phyloP scores from a whole-genome alignment of 2,888 invertebrate species.

The Lampropteryx suffumata region DNA sequence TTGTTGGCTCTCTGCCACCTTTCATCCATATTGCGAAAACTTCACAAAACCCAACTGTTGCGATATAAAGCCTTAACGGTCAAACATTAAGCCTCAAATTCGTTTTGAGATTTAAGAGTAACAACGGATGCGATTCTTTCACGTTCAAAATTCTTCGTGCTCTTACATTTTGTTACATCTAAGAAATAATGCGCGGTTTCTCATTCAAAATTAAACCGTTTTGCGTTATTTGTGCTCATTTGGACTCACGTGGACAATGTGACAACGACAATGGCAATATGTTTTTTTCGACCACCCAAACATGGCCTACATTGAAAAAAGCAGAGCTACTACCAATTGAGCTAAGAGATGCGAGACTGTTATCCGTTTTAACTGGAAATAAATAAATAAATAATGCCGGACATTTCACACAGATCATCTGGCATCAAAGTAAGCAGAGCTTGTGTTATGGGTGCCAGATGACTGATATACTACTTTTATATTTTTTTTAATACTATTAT shows the following conservation, averaged over 20 bases:
- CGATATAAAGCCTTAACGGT: constrained; percentile 52
- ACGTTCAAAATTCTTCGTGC: constrained; percentile 28
- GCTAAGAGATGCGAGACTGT: too few species aligned
- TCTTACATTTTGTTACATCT: constrained; percentile 36
- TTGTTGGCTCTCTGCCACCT: constrained; percentile 64
- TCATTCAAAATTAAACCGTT: constrained; percentile 16
- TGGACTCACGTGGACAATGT: background rate
- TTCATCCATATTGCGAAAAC: constrained; percentile 64
- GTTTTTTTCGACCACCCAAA: too few species aligned
- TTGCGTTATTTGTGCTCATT: constrained; percentile 5
- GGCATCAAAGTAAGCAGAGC: too few species aligned
- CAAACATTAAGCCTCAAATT: constrained; percentile 43
- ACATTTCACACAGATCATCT: too few species aligned
- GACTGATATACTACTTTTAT: too few species aligned
- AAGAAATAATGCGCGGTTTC: constrained; percentile 18
- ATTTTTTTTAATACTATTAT: too few species aligned
- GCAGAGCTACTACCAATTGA: too few species aligned
- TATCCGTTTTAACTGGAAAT: too few species aligned
- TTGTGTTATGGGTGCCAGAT: too few species aligned
- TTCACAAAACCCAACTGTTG: constrained; percentile 46
- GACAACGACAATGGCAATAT: background rate
- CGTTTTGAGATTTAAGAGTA: constrained; percentile 18
- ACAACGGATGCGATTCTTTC: constrained; percentile 29
- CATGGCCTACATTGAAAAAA: too few species aligned
- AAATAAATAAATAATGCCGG: too few species aligned